Evolutionary conservation across 1,140 invertebrate genomes (phyloP).

Genomic region (Bombus waltoni): DNA sequence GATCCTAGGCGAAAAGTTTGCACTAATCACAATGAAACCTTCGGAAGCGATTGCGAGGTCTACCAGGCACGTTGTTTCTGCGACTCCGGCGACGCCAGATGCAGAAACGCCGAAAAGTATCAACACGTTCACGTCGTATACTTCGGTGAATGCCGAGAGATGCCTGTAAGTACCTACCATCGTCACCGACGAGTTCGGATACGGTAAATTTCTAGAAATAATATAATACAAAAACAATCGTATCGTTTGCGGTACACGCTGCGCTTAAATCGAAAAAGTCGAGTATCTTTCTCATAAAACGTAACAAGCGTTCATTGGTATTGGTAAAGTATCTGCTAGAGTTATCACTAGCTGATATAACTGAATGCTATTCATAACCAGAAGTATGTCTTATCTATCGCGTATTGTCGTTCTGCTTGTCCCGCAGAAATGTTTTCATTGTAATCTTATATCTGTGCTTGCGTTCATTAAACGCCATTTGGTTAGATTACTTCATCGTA

Average conservation of each 20-base stretch:
- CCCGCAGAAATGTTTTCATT: not conserved
- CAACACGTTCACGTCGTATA: constrained; percentile 97
- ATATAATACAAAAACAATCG: not conserved
- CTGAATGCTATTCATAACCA: not conserved
- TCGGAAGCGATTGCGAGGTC: constrained; percentile 95
- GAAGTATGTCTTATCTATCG: constrained; percentile 15
- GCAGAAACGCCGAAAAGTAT: constrained; percentile 87
- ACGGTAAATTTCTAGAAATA: not conserved
- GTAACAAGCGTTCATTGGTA: not conserved
- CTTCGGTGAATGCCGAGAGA: constrained; percentile 92
- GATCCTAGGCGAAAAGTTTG: constrained; percentile 93
- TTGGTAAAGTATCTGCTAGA: not conserved
- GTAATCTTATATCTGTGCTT: not conserved
- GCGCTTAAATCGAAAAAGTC: not conserved
- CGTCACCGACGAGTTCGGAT: not conserved
- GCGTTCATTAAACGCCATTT: not conserved
- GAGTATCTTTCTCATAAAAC: not conserved
- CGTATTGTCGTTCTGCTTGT: not conserved
- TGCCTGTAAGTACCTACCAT: constrained; percentile 85
- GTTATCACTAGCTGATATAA: constrained; percentile 3
- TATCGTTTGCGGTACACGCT: not conserved
- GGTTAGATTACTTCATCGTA: not conserved
- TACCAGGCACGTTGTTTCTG: constrained; percentile 95
- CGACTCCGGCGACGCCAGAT: constrained; percentile 88
- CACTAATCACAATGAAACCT: constrained; percentile 96